A percentile compares a stretch with the other conserved stretches of the same genome.
Conservation (phyloP, 2,113 vertebrate genomes). For the Rutilus rutilus region DNA sequence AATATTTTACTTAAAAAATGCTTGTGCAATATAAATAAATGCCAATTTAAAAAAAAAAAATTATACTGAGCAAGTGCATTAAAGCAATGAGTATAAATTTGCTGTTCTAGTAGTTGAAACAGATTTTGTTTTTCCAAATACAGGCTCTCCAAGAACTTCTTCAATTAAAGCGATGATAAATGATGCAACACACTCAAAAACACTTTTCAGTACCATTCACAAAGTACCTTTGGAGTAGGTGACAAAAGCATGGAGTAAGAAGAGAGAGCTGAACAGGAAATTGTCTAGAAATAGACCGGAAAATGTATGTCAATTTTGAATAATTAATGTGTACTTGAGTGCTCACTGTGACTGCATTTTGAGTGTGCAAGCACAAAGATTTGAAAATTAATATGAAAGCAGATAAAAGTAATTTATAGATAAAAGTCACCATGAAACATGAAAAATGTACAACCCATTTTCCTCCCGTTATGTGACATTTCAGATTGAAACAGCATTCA, state of each 20-base stretch:
- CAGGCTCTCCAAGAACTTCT: background rate
- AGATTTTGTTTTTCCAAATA: background rate
- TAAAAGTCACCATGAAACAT: background rate
- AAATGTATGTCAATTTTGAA: background rate
- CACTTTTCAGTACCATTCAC: background rate
- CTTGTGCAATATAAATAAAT: too few relatives aligned
- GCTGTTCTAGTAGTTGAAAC: background rate
- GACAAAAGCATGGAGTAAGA: constrained; percentile 68
- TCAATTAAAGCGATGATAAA: background rate
- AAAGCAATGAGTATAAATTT: background rate
- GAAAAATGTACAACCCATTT: background rate
- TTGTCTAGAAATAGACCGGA: constrained; percentile 62
- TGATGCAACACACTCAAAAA: background rate
- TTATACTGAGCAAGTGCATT: background rate
- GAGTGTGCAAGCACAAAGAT: background rate
- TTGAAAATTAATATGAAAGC: background rate
- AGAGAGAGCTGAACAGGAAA: constrained; percentile 74
- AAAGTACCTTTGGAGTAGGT: constrained; percentile 75
- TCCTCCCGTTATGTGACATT: background rate
- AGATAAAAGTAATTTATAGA: background rate
- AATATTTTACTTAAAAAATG: too few relatives aligned
- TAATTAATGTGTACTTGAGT: background rate
- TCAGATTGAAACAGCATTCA: too few relatives aligned
- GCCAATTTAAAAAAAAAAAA: too few relatives aligned
- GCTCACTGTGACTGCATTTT: background rate